These are phyloP conservation scores for Poecilia picta DNA, from an alignment of 2,797 vertebrate species.

Conservation along the genomic window DNA sequence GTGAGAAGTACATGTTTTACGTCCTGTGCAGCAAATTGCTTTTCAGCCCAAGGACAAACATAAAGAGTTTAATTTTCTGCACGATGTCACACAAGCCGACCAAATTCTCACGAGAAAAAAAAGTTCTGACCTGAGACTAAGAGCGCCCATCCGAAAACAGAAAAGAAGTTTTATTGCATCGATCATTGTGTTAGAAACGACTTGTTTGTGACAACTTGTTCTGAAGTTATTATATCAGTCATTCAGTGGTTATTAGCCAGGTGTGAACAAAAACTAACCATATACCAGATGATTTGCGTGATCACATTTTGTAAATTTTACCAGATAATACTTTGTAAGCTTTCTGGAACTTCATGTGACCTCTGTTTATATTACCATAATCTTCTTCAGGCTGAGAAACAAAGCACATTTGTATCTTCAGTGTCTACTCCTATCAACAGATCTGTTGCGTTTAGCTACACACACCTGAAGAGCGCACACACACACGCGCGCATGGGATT, in stretches of 20 bases:
- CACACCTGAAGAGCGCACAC: background rate
- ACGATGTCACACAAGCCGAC: slow-evolving; percentile 8
- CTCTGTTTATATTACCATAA: background rate
- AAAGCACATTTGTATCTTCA: background rate
- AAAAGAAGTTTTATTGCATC: slow-evolving; percentile 44
- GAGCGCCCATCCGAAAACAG: slow-evolving; percentile 42
- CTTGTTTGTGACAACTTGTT: background rate
- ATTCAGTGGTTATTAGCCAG: background rate
- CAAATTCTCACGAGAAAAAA: slow-evolving; percentile 29
- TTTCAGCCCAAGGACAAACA: slow-evolving; percentile 33
- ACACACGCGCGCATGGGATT: background rate
- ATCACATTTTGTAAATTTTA: background rate
- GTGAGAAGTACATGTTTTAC: background rate
- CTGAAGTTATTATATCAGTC: background rate
- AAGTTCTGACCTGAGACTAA: slow-evolving; percentile 34
- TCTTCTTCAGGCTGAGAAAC: background rate
- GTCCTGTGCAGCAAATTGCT: background rate
- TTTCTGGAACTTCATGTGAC: background rate
- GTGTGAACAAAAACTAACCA: background rate
- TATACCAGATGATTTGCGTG: background rate
- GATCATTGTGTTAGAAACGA: background rate
- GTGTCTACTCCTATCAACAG: background rate
- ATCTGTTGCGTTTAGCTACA: background rate
- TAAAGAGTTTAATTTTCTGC: slow-evolving; percentile 35
- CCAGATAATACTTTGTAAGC: background rate